Base-by-base conservation (phyloP, 2,888 invertebrate species). In the Ormyrus rosae region DNA sequence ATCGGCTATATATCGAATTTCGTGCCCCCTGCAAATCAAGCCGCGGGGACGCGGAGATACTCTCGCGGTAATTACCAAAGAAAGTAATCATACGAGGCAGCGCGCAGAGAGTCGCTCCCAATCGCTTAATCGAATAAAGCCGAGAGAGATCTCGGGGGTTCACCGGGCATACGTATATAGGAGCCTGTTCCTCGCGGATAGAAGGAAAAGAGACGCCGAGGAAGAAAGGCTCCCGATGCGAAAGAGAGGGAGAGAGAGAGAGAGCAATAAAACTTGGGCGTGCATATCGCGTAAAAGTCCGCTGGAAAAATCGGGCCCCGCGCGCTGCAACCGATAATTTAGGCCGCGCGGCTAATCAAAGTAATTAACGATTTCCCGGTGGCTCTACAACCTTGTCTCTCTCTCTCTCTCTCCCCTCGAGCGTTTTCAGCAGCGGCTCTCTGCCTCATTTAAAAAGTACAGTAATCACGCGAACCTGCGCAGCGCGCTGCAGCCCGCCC, bases 281-380 rank as follows among this genome's bases (percentile, higher is more conserved):
- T 45, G 10, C 5, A 55, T 19, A 34, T 19, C 19, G 19, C 19
- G 19, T 1, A 34, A 60, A 55, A 68, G 9, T 9, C 11, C 0
- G 51, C 51, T 19, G 6, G 11, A 45, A 58, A 70, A 70, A 60
- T 13, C 10, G 8, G 19, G 4, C 46, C 6, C 50, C 19, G 8
- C 46, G 19, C 19, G 19, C 19, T 19, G n/a, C 67, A 74, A 74
- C 67, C 67, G 34, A 58, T 74, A 58, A 76, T 76, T 76, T 76
- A 50, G 61, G 45, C 46, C 53, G 55, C 50, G 34, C 9, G 64
- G 50, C 70, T 71, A 70, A 77, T 77, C 70, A 78, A 70, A 73
- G 68, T 78, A 78, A 78, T 72, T 72, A 73, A 67, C 72, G 61
- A 78, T 78, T 72, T 78, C 56, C 72, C 78, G 73, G 11, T 2